Evolutionary conservation across 2,797 vertebrate species (phyloP).

Genomic region (Myotis vivesi): DNA sequence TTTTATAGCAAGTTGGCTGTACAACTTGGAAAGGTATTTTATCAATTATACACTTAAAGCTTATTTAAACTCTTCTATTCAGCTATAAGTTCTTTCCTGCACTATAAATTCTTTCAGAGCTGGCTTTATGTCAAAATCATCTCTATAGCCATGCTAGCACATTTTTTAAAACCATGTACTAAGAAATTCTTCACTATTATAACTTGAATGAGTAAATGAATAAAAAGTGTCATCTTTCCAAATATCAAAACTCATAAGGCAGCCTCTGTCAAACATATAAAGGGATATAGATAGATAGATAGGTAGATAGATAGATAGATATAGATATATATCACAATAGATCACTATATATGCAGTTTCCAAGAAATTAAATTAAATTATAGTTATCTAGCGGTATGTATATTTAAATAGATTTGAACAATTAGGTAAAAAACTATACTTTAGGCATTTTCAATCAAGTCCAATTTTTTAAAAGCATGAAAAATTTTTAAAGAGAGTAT

Average conservation of each 20-base stretch:
- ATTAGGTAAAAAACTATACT: not conserved
- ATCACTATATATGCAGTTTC: not conserved
- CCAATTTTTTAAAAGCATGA: not conserved
- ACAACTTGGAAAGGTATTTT: not conserved
- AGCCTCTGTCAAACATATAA: conserved; percentile 10
- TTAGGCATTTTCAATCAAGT: not conserved
- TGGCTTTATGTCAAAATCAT: not conserved
- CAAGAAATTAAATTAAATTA: not conserved
- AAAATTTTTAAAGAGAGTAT: not conserved
- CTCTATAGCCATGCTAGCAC: not conserved
- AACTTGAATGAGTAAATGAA: not conserved
- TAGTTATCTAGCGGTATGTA: not conserved
- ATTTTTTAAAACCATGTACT: not conserved
- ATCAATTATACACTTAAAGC: not conserved
- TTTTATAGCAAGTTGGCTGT: not conserved
- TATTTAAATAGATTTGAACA: conserved; percentile 6
- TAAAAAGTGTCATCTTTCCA: not conserved
- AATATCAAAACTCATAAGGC: not conserved
- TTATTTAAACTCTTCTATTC: not conserved
- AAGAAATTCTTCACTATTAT: not conserved
- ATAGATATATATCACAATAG: not conserved
- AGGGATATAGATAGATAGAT: not conserved
- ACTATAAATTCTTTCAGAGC: not conserved
- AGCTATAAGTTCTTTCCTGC: not conserved
- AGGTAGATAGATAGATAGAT: no score